phyloP scores from a whole-genome alignment of 2,888 invertebrate genomes.

The Drosophila engyochracea region DNA sequence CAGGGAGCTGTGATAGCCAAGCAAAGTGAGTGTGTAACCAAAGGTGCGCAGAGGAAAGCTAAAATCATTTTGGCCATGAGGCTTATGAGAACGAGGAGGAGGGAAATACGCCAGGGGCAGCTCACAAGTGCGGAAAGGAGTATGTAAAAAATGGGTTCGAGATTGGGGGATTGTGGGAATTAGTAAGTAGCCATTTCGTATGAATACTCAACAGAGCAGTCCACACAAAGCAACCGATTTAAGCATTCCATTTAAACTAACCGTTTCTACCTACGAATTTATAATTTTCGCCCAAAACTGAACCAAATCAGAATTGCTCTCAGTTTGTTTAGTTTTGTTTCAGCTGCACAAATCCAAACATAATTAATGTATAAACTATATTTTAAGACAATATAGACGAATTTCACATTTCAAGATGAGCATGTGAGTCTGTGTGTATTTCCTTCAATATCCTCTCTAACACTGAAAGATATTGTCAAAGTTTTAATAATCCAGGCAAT shows the following conservation, averaged over 20 bases:
- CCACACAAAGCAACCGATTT: constrained; percentile 17
- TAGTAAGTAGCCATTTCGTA: constrained; percentile 20
- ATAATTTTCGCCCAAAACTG: neutral
- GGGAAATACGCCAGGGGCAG: constrained; percentile 2
- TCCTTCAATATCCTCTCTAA: neutral
- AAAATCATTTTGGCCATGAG: constrained; percentile 34
- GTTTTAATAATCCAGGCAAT: neutral
- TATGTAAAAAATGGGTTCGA: neutral
- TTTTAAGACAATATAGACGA: neutral
- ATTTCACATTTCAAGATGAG: neutral
- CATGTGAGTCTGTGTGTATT: neutral
- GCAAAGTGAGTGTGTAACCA: constrained; percentile 41
- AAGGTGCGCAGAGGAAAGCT: constrained; percentile 50
- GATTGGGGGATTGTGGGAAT: neutral
- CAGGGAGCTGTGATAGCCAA: constrained; percentile 17
- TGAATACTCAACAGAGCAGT: constrained; percentile 17
- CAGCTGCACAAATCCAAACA: neutral
- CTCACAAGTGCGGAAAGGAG: constrained; percentile 1
- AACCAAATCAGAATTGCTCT: neutral
- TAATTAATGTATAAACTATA: neutral
- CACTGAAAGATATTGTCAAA: neutral
- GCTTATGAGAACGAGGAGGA: neutral
- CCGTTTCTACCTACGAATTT: constrained; percentile 4
- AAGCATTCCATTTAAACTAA: constrained; percentile 19
- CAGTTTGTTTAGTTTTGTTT: neutral